Evolutionary conservation across 2,113 vertebrate genomes (phyloP).

Genomic region (Bos indicus): DNA sequence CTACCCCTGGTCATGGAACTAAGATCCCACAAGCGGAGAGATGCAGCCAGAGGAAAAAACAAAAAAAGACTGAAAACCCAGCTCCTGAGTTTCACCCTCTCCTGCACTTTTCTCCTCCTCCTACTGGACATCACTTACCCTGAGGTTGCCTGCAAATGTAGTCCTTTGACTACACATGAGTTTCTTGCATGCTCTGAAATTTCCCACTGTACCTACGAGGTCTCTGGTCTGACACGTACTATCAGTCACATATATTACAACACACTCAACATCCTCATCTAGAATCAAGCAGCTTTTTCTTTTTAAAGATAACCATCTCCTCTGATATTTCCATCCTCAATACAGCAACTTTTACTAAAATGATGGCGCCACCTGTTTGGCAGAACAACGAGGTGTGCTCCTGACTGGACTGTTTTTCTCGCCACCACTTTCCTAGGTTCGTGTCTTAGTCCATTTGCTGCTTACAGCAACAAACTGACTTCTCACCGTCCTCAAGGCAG

Average conservation of each 20-base stretch:
- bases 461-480: background rate
- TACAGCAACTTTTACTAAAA: background rate
- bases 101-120: background rate
- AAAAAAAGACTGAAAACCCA: background rate
- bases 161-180: background rate
- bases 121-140: background rate
- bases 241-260: background rate
- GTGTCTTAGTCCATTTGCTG: no score
- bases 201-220: background rate
- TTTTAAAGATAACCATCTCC: background rate
- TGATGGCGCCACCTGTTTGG: accelerated
- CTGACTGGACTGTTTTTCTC: background rate
- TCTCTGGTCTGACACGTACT: background rate
- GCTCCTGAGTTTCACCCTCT: background rate
- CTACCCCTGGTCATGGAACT: background rate
- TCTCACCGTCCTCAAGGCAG: background rate
- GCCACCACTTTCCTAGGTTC: background rate
- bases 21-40: background rate
- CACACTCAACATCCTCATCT: background rate
- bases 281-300: background rate
- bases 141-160: background rate
- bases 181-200: background rate
- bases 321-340: background rate
- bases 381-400: background rate
- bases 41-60: background rate